Conservation (phyloP, 2,797 vertebrate species). For the Phyllotis vaccarum region DNA sequence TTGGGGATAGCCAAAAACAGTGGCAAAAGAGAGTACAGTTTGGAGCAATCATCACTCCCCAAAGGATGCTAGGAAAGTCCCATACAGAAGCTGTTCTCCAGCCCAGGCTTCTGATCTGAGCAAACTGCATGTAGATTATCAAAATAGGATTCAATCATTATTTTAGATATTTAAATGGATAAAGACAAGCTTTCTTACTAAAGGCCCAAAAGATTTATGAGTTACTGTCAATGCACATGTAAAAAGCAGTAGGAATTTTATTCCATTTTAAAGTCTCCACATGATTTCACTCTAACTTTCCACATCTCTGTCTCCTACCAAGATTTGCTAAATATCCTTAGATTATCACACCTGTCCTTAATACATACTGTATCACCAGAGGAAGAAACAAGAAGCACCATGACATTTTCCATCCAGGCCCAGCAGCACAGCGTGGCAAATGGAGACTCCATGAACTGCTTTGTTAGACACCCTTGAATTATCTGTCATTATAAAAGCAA, state of each 20-base stretch:
- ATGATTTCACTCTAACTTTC: constrained; percentile 20
- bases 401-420: constrained; percentile 63
- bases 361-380: constrained; percentile 18
- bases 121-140: neutral
- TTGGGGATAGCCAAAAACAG: neutral
- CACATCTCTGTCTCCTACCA: constrained; percentile 4
- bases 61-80: neutral
- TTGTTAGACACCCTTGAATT: constrained; percentile 50
- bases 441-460: constrained; percentile 2
- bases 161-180: neutral
- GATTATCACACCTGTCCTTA: constrained; percentile 22
- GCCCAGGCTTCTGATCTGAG: neutral
- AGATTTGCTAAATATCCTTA: constrained; percentile 63
- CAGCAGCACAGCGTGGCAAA: neutral
- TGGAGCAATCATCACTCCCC: neutral
- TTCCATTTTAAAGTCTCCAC: constrained; percentile 33
- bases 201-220: neutral
- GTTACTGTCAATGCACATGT: neutral
- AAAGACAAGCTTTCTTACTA: neutral
- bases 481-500: neutral
- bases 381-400: constrained; percentile 54
- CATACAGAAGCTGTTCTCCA: neutral
- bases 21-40: neutral
- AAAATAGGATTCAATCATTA: constrained; percentile 33
- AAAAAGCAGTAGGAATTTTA: neutral